Evolutionary conservation across 2,888 invertebrate genomes (phyloP).

Genomic region (Periphyllus acericola): DNA sequence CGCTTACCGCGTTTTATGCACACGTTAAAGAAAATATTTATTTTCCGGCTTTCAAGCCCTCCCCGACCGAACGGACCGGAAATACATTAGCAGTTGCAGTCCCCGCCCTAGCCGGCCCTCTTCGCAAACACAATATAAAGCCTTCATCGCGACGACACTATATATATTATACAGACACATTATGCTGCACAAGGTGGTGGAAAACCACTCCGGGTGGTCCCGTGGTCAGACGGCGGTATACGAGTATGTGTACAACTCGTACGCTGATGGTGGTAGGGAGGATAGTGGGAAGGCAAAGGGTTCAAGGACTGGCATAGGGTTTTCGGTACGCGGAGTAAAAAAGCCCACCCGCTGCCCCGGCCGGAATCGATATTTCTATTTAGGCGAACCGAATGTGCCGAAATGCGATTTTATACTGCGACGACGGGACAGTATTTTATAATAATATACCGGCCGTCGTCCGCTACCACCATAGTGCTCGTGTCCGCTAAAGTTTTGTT

Average conservation of each 20-base stretch:
- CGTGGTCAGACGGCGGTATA: too few species aligned
- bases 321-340: background rate
- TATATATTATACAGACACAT: too few species aligned
- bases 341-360: background rate
- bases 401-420: background rate
- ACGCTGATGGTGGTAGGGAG: background rate
- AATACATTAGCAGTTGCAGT: background rate
- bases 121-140: too few species aligned
- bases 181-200: background rate
- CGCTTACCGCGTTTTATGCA: background rate
- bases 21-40: constrained; percentile 7
- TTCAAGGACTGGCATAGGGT: background rate
- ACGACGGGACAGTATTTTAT: background rate
- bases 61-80: background rate
- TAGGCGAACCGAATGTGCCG: background rate
- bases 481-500: too few species aligned
- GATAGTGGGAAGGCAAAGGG: background rate
- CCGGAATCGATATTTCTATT: constrained; percentile 22
- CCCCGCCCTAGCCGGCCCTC: background rate
- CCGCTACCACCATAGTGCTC: too few species aligned
- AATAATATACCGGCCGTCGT: too few species aligned
- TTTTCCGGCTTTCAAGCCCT: background rate
- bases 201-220: constrained; percentile 4
- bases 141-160: too few species aligned
- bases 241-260: background rate